phyloP scores from a whole-genome alignment of 2,797 vertebrate genomes.

The Intellagama lesueurii region DNA sequence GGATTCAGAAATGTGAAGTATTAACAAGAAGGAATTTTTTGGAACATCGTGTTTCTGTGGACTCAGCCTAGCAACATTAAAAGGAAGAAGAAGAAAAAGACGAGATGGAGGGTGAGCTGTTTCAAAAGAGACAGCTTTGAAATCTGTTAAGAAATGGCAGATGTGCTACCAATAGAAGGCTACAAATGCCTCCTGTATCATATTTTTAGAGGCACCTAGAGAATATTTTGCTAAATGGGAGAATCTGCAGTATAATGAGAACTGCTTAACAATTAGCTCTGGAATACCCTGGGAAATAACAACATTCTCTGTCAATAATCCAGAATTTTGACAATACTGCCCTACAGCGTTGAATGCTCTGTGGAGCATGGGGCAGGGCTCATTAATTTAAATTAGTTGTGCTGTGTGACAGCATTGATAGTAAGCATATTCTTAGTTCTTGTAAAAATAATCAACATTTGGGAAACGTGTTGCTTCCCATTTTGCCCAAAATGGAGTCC shows the following conservation, averaged over 20 bases:
- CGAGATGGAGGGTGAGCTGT: slow-evolving; percentile 22
- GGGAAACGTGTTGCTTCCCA: slow-evolving; percentile 39
- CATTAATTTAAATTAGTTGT: background rate
- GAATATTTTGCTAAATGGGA: slow-evolving; percentile 32
- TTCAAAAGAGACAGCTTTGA: slow-evolving; percentile 53
- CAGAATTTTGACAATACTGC: slow-evolving; percentile 27
- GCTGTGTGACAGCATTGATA: background rate
- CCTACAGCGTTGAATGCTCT: background rate
- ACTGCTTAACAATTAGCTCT: background rate
- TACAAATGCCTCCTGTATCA: slow-evolving; percentile 63
- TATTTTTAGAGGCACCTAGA: slow-evolving; percentile 38
- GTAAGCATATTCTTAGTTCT: slow-evolving; percentile 22
- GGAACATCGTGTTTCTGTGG: slow-evolving; percentile 41
- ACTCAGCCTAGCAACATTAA: background rate
- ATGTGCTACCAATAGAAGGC: slow-evolving; percentile 54
- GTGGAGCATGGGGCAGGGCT: background rate
- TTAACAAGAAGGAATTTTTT: slow-evolving; percentile 48
- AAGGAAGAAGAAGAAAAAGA: background rate
- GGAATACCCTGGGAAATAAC: slow-evolving; percentile 5
- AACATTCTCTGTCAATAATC: slow-evolving; percentile 34
- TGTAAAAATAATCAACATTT: slow-evolving; percentile 11
- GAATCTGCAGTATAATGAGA: background rate
- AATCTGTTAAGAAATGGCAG: slow-evolving; percentile 37
- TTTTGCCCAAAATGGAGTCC: background rate
- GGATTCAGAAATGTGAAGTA: slow-evolving; percentile 4